Evolutionary conservation across 2,113 vertebrate genomes (phyloP).

Genomic region (Engystomops pustulosus): DNA sequence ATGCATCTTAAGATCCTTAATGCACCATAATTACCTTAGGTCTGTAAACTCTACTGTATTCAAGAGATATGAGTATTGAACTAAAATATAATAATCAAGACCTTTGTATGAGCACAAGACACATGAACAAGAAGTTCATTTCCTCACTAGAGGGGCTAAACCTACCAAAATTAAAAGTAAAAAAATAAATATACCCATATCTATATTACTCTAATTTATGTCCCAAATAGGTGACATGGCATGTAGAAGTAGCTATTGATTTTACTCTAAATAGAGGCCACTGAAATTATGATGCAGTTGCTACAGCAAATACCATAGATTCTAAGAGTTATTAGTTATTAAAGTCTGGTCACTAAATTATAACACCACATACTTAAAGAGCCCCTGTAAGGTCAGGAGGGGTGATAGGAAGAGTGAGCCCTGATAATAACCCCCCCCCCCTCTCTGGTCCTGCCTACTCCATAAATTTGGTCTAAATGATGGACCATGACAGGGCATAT

Average conservation of each 20-base stretch:
- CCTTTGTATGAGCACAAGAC: neutral
- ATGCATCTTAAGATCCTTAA: constrained; percentile 11
- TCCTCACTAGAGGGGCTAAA: neutral
- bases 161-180: neutral
- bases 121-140: neutral
- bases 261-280: neutral
- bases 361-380: no score
- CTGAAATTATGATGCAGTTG: no score
- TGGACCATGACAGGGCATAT: no score
- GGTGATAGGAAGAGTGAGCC: no score
- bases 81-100: neutral
- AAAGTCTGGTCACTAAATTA: no score
- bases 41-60: neutral
- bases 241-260: neutral
- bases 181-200: neutral
- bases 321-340: no score
- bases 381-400: no score
- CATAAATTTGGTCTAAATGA: no score
- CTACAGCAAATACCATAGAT: no score
- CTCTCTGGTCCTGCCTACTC: no score
- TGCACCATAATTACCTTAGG: constrained; percentile 8
- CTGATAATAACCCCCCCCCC: no score
- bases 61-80: neutral
- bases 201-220: neutral
- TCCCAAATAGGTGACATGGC: neutral